These are phyloP conservation scores for Bubo scandiacus DNA, from an alignment of 2,113 vertebrate species.

Conservation along the genomic window DNA sequence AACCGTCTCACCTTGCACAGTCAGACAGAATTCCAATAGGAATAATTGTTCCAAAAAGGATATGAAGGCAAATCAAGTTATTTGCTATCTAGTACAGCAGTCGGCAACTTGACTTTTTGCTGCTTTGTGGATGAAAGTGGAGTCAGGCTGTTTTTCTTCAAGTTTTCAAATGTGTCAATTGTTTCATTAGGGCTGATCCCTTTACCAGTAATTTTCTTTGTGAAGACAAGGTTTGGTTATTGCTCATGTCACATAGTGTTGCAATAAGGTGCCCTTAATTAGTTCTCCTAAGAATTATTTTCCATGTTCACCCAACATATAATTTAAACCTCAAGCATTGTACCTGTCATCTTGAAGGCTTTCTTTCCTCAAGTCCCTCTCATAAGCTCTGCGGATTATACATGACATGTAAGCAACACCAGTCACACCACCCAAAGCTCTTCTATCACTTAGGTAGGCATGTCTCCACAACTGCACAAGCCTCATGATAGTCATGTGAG, in stretches of 20 bases:
- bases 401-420: not conserved
- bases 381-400: not conserved
- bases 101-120: not conserved
- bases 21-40: conserved; percentile 42
- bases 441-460: no score
- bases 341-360: not conserved
- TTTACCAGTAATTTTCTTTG: not conserved
- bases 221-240: not conserved
- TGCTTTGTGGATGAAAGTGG: not conserved
- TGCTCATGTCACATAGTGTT: not conserved
- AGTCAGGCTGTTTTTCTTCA: not conserved
- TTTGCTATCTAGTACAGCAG: not conserved
- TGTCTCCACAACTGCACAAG: fast-evolving
- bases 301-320: fast-evolving
- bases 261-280: not conserved
- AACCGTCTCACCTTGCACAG: conserved; percentile 33
- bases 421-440: not conserved
- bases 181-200: not conserved
- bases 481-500: fast-evolving
- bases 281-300: not conserved
- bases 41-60: conserved; percentile 25
- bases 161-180: not conserved
- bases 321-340: not conserved
- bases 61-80: not conserved
- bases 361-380: not conserved